Evolutionary conservation across 2,888 invertebrate species (phyloP), one percentile per base, ranked within the genome.

Genomic region (Alloscopus bannaensis): DNA sequence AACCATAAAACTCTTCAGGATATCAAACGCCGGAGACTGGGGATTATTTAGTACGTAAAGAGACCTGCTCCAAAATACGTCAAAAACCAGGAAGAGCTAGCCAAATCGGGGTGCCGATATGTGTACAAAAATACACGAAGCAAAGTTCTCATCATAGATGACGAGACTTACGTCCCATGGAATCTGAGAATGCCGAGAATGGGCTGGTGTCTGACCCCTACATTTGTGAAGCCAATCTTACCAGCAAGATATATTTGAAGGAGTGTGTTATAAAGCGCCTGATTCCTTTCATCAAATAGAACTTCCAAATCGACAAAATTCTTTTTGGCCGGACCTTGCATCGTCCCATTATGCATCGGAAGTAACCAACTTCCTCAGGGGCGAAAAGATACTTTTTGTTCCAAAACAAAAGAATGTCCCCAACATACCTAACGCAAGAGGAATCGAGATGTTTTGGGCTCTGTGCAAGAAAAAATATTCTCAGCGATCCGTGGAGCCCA

Each of bases 381-480:
- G 13, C 18, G 6, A 24, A 28, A 40, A 42, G 40, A 29, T 22
- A 24, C 66, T 20, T 13, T 81, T 72, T 57, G 64, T 81, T 8
- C 6, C 11, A 22, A 72, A 72, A 72, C 2, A 11, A 11, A 11
- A 42, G 3, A 78, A 81, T 40, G 31, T 73, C 22, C 77, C 81
- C 3, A 81, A 81, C 18, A 68, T 78, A 2, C 78, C 81, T 11
- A 62, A 78, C 29, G 69, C 68, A 3, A 22, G 68, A 1, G 60
- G 68, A 24, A 77, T 81, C 42, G 81, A 81, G 16, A 28, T 2
- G 20, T 78, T 81, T 59, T 81, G 77, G 77, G 71, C 77, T 2
- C 28, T 62, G 13, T 71, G 62, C 28, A 81, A 81, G 20, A 13
- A n/a, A 3, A 36, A 29, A 20, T 72, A 81, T 57, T n/a, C 24